These are phyloP conservation scores for Raja brachyura DNA, from an alignment of 2,113 vertebrate species.

Conservation along the genomic window DNA sequence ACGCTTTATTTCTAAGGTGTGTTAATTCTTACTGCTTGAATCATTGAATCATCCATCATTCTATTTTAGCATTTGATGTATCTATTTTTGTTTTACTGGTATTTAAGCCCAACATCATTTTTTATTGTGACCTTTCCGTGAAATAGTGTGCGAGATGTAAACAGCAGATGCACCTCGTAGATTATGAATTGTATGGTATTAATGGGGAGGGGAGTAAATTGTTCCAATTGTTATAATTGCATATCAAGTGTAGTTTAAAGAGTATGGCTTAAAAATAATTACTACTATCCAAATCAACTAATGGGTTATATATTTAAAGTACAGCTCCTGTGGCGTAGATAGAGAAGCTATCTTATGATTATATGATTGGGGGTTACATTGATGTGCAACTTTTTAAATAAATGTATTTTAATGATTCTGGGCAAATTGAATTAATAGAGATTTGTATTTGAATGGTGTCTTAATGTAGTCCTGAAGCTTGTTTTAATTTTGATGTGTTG, in stretches of 20 bases:
- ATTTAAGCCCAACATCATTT: not conserved
- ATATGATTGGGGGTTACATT: not conserved
- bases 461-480: too few relatives aligned
- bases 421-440: not conserved
- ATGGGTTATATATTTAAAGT: not conserved
- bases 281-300: not conserved
- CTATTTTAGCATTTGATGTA: constrained; percentile 11
- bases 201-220: not conserved
- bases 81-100: too few relatives aligned
- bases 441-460: too few relatives aligned
- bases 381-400: not conserved
- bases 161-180: not conserved
- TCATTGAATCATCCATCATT: not conserved
- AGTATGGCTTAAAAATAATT: not conserved
- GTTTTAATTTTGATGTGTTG: too few relatives aligned
- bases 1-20: not conserved
- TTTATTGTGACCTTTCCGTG: not conserved
- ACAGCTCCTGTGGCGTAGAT: not conserved
- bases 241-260: not conserved
- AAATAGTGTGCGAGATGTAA: not conserved
- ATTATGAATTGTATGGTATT: constrained; percentile 17
- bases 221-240: not conserved
- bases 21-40: not conserved
- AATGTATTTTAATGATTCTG: too few relatives aligned
- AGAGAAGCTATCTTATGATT: not conserved